Percentiles rank a stretch among this genome's conserved stretches.
Conservation (phyloP, 2,888 invertebrate genomes). For the Sacculina carcini region DNA sequence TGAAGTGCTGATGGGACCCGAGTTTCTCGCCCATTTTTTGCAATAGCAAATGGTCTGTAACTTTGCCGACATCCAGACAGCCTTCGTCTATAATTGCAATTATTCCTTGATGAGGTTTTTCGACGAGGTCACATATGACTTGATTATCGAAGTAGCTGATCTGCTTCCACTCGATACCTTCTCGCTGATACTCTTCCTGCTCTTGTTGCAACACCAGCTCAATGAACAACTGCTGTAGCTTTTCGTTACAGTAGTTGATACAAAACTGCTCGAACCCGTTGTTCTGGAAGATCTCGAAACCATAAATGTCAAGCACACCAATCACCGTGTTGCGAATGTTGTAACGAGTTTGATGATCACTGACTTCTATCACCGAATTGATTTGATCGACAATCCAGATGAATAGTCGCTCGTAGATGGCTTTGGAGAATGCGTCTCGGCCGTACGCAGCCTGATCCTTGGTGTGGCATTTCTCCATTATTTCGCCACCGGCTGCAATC, state of each 20-base stretch:
- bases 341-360: slow-evolving; percentile 20
- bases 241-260: slow-evolving; percentile 97
- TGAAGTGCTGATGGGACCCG: slow-evolving; percentile 60
- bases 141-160: slow-evolving; percentile 94
- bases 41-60: slow-evolving; percentile 52
- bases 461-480: slow-evolving; percentile 70
- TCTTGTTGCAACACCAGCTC: slow-evolving; percentile 92
- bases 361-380: slow-evolving; percentile 66
- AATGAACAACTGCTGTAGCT: slow-evolving; percentile 88
- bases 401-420: slow-evolving; percentile 79
- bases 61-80: slow-evolving; percentile 79
- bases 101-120: slow-evolving; percentile 71
- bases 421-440: slow-evolving; percentile 76
- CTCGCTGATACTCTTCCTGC: slow-evolving; percentile 83
- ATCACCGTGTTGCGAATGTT: slow-evolving; percentile 38
- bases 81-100: slow-evolving; percentile 88
- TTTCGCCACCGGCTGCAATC: slow-evolving; percentile 74
- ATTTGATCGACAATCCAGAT: slow-evolving; percentile 78
- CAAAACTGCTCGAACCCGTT: slow-evolving; percentile 98
- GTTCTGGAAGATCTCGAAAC: slow-evolving; percentile 88
- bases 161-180: slow-evolving; percentile 86
- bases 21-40: slow-evolving; percentile 81
- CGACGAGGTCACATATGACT: slow-evolving; percentile 78
- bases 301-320: slow-evolving; percentile 92
- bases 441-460: slow-evolving; percentile 61